Conservation (phyloP, 2,113 vertebrate species). For the Ursus arctos region DNA sequence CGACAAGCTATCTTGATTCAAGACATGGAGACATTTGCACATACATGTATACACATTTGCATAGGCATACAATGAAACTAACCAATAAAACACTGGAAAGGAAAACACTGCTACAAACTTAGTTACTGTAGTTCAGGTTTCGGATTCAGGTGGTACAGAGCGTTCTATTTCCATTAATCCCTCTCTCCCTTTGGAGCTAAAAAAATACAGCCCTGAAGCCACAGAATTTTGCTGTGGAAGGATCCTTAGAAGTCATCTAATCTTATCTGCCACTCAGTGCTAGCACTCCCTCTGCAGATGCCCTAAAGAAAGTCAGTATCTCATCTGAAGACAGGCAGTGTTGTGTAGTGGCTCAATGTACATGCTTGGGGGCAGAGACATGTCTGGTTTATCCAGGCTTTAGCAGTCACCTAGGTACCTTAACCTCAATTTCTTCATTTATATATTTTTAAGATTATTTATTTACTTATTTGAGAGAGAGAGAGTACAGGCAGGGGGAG, state of each 20-base stretch:
- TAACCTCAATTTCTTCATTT: background rate
- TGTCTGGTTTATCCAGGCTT: background rate
- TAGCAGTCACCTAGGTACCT: background rate
- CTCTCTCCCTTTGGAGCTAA: background rate
- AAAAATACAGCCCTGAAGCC: background rate
- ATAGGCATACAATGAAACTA: background rate
- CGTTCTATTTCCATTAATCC: background rate
- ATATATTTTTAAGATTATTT: background rate
- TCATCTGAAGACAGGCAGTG: background rate
- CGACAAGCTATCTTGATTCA: background rate
- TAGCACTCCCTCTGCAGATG: background rate
- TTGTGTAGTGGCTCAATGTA: background rate
- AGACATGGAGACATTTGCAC: background rate
- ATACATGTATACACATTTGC: no score
- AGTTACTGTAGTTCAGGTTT: background rate
- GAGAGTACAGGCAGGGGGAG: no score
- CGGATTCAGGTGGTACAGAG: background rate
- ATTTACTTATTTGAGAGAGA: no score
- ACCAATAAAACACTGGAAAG: background rate
- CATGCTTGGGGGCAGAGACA: background rate
- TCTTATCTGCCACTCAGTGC: background rate
- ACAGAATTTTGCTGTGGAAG: background rate
- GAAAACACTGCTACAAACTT: background rate
- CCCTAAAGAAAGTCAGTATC: background rate
- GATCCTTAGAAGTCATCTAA: background rate